Conservation (phyloP, 2,113 vertebrate genomes). For the Spilogale gracilis region DNA sequence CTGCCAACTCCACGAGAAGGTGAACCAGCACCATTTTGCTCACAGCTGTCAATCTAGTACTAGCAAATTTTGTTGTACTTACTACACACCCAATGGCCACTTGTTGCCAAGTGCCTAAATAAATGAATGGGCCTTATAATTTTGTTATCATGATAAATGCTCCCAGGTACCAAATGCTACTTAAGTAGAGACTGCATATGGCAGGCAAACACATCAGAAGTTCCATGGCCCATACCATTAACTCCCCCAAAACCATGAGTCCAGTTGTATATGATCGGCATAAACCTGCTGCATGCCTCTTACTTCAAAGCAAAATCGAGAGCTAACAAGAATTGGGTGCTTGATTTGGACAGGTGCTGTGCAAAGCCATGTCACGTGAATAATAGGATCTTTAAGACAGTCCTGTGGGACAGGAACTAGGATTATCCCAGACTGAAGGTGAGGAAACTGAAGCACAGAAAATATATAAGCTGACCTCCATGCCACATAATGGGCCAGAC, state of each 20-base stretch:
- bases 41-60: neutral
- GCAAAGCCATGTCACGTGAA: neutral
- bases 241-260: neutral
- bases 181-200: neutral
- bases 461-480: neutral
- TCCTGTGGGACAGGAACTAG: neutral
- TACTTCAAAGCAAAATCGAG: constrained; percentile 41
- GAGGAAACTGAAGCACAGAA: constrained; percentile 17
- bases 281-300: neutral
- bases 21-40: neutral
- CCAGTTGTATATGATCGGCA: neutral
- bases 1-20: neutral
- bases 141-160: neutral
- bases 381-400: neutral
- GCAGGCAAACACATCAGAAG: neutral
- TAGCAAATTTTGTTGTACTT: neutral
- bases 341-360: neutral
- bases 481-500: neutral
- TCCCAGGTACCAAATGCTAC: constrained; percentile 13
- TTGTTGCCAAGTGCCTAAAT: constrained; percentile 4
- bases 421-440: constrained; percentile 7
- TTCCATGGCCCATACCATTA: neutral
- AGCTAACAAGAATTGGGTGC: neutral
- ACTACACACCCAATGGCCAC: neutral
- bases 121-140: neutral